Conservation (phyloP, 2,888 invertebrate species). For the Rugalucina vietnamica region DNA sequence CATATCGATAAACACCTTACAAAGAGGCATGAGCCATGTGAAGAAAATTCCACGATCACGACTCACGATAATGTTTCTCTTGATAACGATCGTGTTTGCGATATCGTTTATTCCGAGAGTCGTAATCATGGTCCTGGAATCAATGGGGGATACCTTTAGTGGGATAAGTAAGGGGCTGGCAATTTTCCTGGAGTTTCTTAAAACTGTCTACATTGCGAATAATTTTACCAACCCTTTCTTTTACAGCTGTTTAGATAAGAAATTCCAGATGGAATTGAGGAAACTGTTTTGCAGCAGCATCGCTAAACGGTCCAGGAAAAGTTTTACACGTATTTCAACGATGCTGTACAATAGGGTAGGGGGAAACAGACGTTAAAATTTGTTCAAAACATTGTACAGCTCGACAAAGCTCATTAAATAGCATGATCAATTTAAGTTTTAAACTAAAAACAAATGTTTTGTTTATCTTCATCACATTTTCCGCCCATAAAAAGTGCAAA, state of each 20-base stretch:
- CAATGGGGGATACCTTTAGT: background rate
- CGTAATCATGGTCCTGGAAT: background rate
- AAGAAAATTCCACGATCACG: background rate
- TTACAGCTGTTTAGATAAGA: background rate
- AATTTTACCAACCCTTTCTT: background rate
- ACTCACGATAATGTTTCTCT: background rate
- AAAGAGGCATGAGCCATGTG: background rate
- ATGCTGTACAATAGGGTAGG: too few species aligned
- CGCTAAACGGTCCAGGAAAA: too few species aligned
- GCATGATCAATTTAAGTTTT: too few species aligned
- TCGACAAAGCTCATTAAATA: too few species aligned
- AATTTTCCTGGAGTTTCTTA: background rate
- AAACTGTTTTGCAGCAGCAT: background rate
- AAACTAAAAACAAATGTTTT: too few species aligned
- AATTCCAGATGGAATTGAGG: background rate
- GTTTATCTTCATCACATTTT: too few species aligned
- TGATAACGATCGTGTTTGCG: background rate
- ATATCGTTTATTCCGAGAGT: background rate
- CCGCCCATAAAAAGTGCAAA: too few species aligned
- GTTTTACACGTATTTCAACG: too few species aligned
- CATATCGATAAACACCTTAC: background rate
- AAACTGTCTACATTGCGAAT: background rate
- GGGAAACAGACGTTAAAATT: too few species aligned
- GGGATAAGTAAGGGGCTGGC: background rate
- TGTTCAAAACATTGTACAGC: too few species aligned